These are phyloP conservation scores for Pardalotus punctatus DNA, from an alignment of 2,113 vertebrate genomes.

Conservation along the genomic window DNA sequence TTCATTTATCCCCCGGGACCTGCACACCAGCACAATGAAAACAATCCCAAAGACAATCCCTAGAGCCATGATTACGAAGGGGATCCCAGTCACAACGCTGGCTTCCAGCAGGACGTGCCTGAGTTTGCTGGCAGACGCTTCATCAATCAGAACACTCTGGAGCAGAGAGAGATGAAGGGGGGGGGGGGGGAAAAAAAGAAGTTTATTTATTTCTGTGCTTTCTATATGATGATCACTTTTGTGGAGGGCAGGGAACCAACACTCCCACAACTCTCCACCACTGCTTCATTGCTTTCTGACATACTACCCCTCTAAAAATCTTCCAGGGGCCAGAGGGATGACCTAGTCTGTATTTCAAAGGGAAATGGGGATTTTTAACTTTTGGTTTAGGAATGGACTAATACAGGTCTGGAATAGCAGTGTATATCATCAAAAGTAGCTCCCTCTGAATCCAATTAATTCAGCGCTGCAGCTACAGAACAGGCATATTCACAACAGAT, in stretches of 20 bases:
- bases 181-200: not conserved
- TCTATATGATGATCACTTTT: not conserved
- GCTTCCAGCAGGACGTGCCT: constrained; percentile 57
- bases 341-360: not conserved
- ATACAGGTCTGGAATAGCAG: not conserved
- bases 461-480: not conserved
- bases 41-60: constrained; percentile 83
- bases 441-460: not conserved
- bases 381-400: not conserved
- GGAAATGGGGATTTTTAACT: not conserved
- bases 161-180: not conserved
- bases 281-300: not conserved
- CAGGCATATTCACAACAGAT: not conserved
- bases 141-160: constrained; percentile 88
- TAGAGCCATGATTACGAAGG: constrained; percentile 86
- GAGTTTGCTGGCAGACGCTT: constrained; percentile 78
- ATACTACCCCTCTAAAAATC: not conserved
- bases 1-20: constrained; percentile 68
- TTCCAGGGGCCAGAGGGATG: not conserved
- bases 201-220: not conserved
- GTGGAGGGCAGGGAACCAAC: not conserved
- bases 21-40: constrained; percentile 82
- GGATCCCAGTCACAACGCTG: constrained; percentile 81
- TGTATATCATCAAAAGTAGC: not conserved
- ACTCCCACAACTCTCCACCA: not conserved